Evolutionary conservation across 2,888 invertebrate genomes (phyloP).

Genomic region (Luperina nickerlii): DNA sequence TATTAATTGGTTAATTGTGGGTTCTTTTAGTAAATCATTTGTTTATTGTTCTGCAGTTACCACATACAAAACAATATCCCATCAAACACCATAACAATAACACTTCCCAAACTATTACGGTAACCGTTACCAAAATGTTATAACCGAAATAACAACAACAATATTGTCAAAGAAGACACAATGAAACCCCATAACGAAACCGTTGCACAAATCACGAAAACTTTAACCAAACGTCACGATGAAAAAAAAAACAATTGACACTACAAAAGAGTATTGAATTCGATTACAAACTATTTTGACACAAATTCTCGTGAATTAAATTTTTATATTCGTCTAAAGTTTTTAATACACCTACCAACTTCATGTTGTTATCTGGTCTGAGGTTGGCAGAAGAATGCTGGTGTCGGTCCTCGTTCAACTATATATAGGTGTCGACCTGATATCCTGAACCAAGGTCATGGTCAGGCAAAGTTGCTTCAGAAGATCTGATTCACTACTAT

Average conservation of each 20-base stretch:
- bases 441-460: conserved; percentile 82
- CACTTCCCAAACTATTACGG: conserved; percentile 43
- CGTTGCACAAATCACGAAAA: conserved; percentile 58
- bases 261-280: conserved; percentile 36
- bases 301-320: conserved; percentile 45
- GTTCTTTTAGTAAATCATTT: neutral
- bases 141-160: conserved; percentile 12
- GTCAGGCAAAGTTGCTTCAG: conserved; percentile 50
- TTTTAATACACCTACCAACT: conserved; percentile 81
- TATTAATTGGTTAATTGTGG: neutral
- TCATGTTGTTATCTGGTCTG: conserved; percentile 82
- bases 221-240: conserved; percentile 40
- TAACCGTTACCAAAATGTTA: conserved; percentile 24
- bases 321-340: conserved; percentile 20
- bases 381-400: conserved; percentile 81
- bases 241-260: conserved; percentile 14
- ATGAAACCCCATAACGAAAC: conserved; percentile 32
- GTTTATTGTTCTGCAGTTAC: neutral
- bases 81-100: conserved; percentile 5
- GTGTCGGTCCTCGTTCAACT: conserved; percentile 67
- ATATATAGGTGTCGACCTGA: conserved; percentile 80
- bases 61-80: conserved; percentile 15
- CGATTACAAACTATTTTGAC: conserved; percentile 31
- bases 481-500: conserved; percentile 50
- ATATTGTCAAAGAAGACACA: conserved; percentile 49